Evolutionary conservation across 2,888 invertebrate genomes (phyloP).

Genomic region (Holacanthella duospinosa): DNA sequence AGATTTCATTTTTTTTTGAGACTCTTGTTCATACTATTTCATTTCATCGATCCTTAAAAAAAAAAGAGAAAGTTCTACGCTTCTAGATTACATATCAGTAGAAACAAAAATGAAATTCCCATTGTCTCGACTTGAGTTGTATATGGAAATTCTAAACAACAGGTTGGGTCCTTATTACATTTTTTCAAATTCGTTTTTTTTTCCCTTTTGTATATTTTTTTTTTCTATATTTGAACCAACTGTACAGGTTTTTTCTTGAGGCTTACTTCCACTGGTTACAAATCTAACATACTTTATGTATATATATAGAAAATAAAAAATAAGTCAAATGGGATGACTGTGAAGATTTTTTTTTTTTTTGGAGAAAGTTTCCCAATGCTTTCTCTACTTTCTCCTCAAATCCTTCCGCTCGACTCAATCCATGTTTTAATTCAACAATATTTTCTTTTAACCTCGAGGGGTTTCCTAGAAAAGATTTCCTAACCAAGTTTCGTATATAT

Average conservation of each 20-base stretch:
- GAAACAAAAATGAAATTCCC: neutral
- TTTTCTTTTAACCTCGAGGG: neutral
- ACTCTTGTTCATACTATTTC: no score
- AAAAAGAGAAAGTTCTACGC: neutral
- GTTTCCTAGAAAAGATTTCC: constrained; percentile 2
- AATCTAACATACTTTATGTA: no score
- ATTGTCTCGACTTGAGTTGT: neutral
- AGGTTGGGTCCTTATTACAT: constrained; percentile 1
- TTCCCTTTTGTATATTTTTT: neutral
- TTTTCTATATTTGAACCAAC: neutral
- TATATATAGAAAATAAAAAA: no score
- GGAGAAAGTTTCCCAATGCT: neutral
- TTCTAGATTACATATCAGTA: neutral
- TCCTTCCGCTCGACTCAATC: neutral
- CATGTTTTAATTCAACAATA: constrained; percentile 5
- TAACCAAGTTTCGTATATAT: neutral
- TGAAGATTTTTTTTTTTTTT: neutral
- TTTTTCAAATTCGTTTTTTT: neutral
- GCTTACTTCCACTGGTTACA: no score
- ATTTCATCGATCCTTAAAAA: neutral
- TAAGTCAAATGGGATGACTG: neutral
- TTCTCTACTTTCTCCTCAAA: neutral
- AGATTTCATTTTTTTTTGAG: neutral
- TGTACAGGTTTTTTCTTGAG: no score
- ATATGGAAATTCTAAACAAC: neutral